Evolutionary conservation across 2,888 invertebrate genomes (phyloP).

Genomic region (Drosophila glabriapex): DNA sequence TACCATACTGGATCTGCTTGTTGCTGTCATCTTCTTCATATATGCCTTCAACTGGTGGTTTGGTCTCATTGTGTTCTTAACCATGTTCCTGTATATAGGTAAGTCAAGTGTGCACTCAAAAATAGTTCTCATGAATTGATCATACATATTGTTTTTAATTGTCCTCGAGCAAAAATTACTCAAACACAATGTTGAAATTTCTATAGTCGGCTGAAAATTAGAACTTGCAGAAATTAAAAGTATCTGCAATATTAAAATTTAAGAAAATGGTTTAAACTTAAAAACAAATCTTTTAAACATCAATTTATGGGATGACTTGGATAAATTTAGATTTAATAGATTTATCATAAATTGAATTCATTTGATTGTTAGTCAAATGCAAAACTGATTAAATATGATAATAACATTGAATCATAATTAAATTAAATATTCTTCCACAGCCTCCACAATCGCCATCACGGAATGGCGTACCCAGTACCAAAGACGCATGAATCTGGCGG

Average conservation of each 20-base stretch:
- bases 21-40: constrained; percentile 96
- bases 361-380: no score
- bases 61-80: constrained; percentile 96
- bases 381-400: background rate
- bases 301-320: no score
- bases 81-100: constrained; percentile 97
- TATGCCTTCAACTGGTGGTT: constrained; percentile 96
- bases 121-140: background rate
- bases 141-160: background rate
- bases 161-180: background rate
- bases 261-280: no score
- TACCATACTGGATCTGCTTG: constrained; percentile 95
- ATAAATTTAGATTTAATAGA: no score
- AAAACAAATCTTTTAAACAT: no score
- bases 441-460: constrained; percentile 93
- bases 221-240: background rate
- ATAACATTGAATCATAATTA: background rate
- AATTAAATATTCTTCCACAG: constrained; percentile 71
- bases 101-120: constrained; percentile 85
- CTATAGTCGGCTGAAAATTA: background rate
- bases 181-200: background rate
- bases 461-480: constrained; percentile 99
- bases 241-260: no score
- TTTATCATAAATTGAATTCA: no score
- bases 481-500: constrained; percentile 96